Conservation (phyloP, 2,797 vertebrate genomes). For the Carcharodon carcharias region DNA sequence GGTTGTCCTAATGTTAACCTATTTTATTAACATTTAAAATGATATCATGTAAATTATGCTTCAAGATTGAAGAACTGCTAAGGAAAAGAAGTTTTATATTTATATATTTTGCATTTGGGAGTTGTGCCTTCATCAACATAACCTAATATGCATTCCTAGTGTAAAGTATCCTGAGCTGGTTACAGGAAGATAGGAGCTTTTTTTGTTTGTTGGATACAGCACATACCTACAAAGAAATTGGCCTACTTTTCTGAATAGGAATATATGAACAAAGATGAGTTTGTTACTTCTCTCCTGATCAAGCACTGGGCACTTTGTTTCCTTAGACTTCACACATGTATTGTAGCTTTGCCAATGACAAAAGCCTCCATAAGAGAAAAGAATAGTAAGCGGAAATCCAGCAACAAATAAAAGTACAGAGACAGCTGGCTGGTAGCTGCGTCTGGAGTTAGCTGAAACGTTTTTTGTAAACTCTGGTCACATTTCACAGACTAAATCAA, state of each 20-base stretch:
- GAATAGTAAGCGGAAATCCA: slow-evolving; percentile 54
- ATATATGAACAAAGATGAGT: slow-evolving; percentile 71
- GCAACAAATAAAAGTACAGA: slow-evolving; percentile 56
- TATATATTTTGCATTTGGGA: slow-evolving; percentile 59
- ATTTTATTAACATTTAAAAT: slow-evolving; percentile 47
- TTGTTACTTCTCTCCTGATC: slow-evolving; percentile 61
- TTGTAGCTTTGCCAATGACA: slow-evolving; percentile 57
- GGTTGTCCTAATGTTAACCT: background rate
- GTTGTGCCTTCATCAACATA: slow-evolving; percentile 53
- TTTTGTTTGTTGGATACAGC: slow-evolving; percentile 57
- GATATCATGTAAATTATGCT: slow-evolving; percentile 43
- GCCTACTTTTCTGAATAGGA: slow-evolving; percentile 70
- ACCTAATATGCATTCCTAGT: slow-evolving; percentile 62
- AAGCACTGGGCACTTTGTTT: slow-evolving; percentile 71
- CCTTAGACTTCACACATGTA: slow-evolving; percentile 63
- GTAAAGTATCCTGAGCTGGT: slow-evolving; percentile 57
- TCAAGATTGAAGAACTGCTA: slow-evolving; percentile 47
- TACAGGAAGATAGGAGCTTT: slow-evolving; percentile 66
- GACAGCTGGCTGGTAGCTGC: slow-evolving; percentile 54
- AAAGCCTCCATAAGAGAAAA: slow-evolving; percentile 50
- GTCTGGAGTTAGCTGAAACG: slow-evolving; percentile 52
- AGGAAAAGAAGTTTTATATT: slow-evolving; percentile 53
- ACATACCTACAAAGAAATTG: slow-evolving; percentile 73
- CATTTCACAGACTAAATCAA: slow-evolving; percentile 75
- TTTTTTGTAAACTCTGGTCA: slow-evolving; percentile 59